phyloP scores from a whole-genome alignment of 2,797 vertebrate genomes.

The Telmatherina bonti region DNA sequence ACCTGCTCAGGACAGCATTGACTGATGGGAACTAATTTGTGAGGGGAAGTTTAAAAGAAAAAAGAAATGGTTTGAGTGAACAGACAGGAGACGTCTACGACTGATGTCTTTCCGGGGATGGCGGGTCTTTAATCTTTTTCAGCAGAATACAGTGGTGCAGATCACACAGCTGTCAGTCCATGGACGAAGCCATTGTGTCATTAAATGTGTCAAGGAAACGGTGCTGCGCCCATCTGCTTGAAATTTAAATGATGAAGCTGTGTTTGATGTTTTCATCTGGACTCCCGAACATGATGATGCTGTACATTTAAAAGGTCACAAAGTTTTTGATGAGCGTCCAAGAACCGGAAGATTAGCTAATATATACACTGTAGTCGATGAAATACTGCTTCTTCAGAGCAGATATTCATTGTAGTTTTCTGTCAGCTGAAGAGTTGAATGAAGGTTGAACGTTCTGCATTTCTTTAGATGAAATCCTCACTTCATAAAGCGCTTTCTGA shows the following conservation, averaged over 20 bases:
- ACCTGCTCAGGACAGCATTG: slow-evolving; percentile 34
- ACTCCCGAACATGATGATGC: slow-evolving; percentile 30
- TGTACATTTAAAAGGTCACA: slow-evolving; percentile 31
- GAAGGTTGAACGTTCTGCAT: neutral
- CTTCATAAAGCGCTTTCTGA: neutral
- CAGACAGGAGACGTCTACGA: slow-evolving; percentile 20
- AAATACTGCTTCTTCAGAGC: slow-evolving; percentile 9
- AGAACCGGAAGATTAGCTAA: slow-evolving; percentile 46
- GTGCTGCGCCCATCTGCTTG: slow-evolving; percentile 44
- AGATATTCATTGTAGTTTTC: neutral
- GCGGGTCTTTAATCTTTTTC: slow-evolving; percentile 50
- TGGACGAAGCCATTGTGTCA: slow-evolving; percentile 35
- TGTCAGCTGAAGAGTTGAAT: neutral
- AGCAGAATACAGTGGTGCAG: slow-evolving; percentile 37
- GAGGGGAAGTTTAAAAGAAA: slow-evolving; percentile 26
- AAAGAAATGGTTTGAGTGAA: slow-evolving; percentile 18
- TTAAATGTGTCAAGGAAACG: slow-evolving; percentile 17
- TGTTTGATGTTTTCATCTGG: slow-evolving; percentile 41
- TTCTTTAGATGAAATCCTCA: neutral
- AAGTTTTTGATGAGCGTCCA: slow-evolving; percentile 39
- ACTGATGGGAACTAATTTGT: slow-evolving; percentile 31
- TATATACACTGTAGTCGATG: slow-evolving; percentile 26
- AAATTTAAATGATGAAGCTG: slow-evolving; percentile 54
- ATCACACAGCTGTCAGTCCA: slow-evolving; percentile 53
- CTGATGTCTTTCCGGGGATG: slow-evolving; percentile 36